These are phyloP conservation scores for Takifugu rubripes DNA, from an alignment of 2,797 vertebrate species.

Conservation along the genomic window DNA sequence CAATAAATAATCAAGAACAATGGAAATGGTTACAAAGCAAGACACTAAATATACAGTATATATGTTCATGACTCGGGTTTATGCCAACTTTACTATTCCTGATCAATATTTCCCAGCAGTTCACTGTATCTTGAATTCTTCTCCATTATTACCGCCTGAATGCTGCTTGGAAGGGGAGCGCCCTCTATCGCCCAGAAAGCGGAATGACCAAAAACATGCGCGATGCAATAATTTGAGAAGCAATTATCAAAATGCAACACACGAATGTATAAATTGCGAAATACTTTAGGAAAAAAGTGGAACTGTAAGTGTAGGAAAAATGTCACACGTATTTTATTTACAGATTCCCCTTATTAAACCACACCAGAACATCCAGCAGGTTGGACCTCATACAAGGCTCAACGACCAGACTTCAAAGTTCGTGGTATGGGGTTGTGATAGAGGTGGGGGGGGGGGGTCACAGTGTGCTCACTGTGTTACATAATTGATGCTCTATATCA, in stretches of 20 bases:
- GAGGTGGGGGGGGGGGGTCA: slow-evolving; percentile 19
- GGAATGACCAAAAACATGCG: neutral
- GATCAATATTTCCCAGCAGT: slow-evolving; percentile 19
- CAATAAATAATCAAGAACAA: too few species aligned
- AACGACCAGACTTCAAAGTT: slow-evolving; percentile 17
- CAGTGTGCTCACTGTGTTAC: slow-evolving; percentile 47
- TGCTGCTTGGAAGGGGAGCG: slow-evolving; percentile 25
- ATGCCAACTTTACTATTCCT: neutral
- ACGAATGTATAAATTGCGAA: neutral
- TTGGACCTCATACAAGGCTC: too few species aligned
- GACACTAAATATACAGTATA: too few species aligned
- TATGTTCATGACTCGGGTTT: too few species aligned
- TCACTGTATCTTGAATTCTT: slow-evolving; percentile 10
- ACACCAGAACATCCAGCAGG: too few species aligned
- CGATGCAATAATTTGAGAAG: neutral
- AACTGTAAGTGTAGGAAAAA: neutral
- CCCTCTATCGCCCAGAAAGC: slow-evolving; percentile 52
- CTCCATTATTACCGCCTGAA: neutral
- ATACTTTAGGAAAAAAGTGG: neutral
- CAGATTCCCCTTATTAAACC: neutral
- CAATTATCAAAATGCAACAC: too few species aligned
- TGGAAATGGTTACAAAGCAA: too few species aligned
- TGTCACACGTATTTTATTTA: neutral
- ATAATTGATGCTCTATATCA: slow-evolving; percentile 76
- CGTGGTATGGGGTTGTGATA: slow-evolving; percentile 24